A percentile compares a stretch with the other conserved stretches of the same genome.
phyloP scores from a whole-genome alignment of 2,113 vertebrate species.

The Ptilorrhoa leucosticta region DNA sequence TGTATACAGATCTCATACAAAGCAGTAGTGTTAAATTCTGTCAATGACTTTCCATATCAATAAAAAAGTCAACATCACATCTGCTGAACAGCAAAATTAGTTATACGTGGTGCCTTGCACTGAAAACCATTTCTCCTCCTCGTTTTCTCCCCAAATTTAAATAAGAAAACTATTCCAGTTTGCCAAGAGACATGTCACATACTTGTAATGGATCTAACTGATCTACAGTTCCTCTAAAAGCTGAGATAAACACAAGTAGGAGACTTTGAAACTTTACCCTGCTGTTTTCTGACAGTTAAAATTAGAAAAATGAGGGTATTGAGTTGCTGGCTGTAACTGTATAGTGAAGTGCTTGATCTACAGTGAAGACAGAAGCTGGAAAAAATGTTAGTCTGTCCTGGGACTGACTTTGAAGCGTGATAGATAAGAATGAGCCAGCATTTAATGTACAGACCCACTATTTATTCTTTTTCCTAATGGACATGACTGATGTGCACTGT shows the following conservation, averaged over 20 bases:
- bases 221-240: background rate
- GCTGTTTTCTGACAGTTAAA: slow-evolving; percentile 22
- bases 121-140: background rate
- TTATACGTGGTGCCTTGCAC: background rate
- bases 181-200: background rate
- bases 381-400: background rate
- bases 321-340: slow-evolving; percentile 7
- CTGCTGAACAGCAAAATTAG: background rate
- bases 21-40: background rate
- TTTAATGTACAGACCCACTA: background rate
- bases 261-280: slow-evolving; percentile 14
- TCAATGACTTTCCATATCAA: background rate
- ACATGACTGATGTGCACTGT: background rate
- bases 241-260: background rate
- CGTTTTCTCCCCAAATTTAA: background rate
- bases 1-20: background rate
- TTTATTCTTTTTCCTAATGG: background rate
- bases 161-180: background rate
- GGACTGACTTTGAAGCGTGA: background rate
- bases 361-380: background rate
- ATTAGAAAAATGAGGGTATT: slow-evolving; percentile 23
- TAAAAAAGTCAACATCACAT: background rate
- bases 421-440: background rate
- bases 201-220: background rate
- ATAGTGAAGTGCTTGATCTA: background rate